phyloP scores from a whole-genome alignment of 92 coral and sea anemone genomes.

The Parazoanthus swiftii region DNA sequence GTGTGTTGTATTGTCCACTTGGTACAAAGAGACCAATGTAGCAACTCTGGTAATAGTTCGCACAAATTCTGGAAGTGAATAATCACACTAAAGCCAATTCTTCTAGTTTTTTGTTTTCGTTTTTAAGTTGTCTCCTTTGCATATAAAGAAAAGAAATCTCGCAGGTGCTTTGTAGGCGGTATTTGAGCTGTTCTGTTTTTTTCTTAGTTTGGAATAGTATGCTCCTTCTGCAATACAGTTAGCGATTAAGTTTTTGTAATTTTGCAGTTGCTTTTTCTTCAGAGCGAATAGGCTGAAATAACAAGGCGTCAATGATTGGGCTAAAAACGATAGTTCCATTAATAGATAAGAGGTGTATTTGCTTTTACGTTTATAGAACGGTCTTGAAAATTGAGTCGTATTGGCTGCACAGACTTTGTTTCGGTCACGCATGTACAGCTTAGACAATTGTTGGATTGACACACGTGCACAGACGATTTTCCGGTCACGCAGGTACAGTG shows the following conservation, averaged over 20 bases:
- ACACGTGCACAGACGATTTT: no score
- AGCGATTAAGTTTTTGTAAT: not conserved
- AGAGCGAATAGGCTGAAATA: not conserved
- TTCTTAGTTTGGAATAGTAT: not conserved
- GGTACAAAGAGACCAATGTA: not conserved
- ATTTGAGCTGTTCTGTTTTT: constrained; percentile 1
- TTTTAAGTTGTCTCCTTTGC: constrained; percentile 8
- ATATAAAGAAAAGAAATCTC: not conserved
- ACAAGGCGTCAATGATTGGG: not conserved
- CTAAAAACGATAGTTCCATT: not conserved
- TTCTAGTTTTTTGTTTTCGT: not conserved
- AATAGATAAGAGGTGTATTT: not conserved
- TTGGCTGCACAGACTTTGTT: no score
- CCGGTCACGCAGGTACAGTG: no score
- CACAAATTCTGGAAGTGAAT: not conserved
- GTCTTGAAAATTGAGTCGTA: not conserved
- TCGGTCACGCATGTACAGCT: not conserved
- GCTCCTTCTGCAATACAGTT: not conserved
- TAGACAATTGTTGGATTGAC: not conserved
- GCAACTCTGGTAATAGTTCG: not conserved
- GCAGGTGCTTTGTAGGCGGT: constrained; percentile 2
- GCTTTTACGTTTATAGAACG: not conserved
- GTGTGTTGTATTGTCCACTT: not conserved
- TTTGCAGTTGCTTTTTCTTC: no score
- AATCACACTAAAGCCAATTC: not conserved